Base-by-base conservation (phyloP, 2,797 vertebrate genomes). In the Tiaroga cobitis region DNA sequence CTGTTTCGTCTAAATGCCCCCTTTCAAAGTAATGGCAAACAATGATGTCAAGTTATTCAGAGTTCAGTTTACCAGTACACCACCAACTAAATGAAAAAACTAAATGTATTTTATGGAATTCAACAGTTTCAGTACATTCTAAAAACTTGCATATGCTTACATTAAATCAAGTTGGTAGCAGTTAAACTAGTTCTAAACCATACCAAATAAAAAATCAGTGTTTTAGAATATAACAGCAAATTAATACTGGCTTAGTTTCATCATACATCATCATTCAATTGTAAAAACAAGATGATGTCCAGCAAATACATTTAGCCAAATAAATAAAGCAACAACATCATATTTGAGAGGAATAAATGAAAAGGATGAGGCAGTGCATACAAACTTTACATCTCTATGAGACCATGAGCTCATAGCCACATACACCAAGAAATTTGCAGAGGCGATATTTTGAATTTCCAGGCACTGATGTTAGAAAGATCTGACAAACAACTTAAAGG, bases 381-480 rank as follows among this genome's bases (percentile, higher is more conserved):
- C 41, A 72, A 59, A 72, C 68, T 24, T 70, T 6, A 26, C 16
- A 70, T 51, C 16, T 70, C 16, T 13, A 13, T 73, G n/a, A 46
- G 16, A 32, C 39, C 16, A 49, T 37, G 6, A 21, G 34, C 16
- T 29, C 16, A 63, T 29, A 63, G 46, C 0, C 46, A 49, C 16
- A 34, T 29, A 70, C 21, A 76, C 10, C 16, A 37, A 39, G 0
- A 67, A 4, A 43, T 82, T 16, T 61, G 4, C 54, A 59, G 15
- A 77, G 32, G 11, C 0, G 15, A 63, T 43, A 11, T 39, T 7
- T 65, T 39, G 21, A 75, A 37, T 83, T 75, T 77, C 1, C n/a
- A 83, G 73, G 61, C 73, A 68, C 73, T 41, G 16, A 67, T 26
- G 43, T 83, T 21, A 39, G 32, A 65, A 29, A 39, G 43, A 65